phyloP scores from a whole-genome alignment of 2,888 invertebrate genomes.

The Pterostichus niger region DNA sequence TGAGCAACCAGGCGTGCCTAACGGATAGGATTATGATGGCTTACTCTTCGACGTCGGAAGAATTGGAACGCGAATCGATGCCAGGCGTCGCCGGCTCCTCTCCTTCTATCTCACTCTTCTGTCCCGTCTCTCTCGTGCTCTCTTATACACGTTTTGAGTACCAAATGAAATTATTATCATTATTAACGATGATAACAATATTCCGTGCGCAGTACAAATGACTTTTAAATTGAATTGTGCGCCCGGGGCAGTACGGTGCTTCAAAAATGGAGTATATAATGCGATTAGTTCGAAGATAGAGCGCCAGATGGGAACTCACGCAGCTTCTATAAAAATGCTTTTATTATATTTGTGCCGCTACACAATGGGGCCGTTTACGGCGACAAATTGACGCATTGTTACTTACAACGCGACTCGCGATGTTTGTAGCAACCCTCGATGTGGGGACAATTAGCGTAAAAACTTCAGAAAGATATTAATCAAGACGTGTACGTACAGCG shows the following conservation, averaged over 20 bases:
- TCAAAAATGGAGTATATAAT: constrained; percentile 85
- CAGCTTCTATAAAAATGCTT: constrained; percentile 76
- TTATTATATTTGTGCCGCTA: constrained; percentile 74
- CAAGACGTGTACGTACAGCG: constrained; percentile 8
- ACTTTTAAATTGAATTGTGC: constrained; percentile 85
- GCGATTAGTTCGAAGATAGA: constrained; percentile 80
- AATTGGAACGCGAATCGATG: constrained; percentile 55
- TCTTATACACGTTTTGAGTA: constrained; percentile 72
- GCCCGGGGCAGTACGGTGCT: constrained; percentile 73
- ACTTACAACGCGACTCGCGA: constrained; percentile 62
- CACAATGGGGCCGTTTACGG: constrained; percentile 74
- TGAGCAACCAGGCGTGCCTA: constrained; percentile 17
- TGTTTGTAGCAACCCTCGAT: neutral
- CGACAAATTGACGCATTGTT: constrained; percentile 76
- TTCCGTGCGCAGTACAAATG: constrained; percentile 80
- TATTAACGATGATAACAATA: constrained; percentile 77
- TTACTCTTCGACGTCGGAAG: constrained; percentile 52
- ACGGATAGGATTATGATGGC: constrained; percentile 57
- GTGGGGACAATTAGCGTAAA: constrained; percentile 24
- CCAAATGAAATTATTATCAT: constrained; percentile 77
- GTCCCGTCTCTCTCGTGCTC: neutral
- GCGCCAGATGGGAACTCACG: constrained; percentile 75
- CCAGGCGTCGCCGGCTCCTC: constrained; percentile 14
- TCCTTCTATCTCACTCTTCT: neutral
- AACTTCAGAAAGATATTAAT: constrained; percentile 35